Evolutionary conservation across 2,888 invertebrate genomes (phyloP).

Genomic region (Oegoconia quadripuncta): DNA sequence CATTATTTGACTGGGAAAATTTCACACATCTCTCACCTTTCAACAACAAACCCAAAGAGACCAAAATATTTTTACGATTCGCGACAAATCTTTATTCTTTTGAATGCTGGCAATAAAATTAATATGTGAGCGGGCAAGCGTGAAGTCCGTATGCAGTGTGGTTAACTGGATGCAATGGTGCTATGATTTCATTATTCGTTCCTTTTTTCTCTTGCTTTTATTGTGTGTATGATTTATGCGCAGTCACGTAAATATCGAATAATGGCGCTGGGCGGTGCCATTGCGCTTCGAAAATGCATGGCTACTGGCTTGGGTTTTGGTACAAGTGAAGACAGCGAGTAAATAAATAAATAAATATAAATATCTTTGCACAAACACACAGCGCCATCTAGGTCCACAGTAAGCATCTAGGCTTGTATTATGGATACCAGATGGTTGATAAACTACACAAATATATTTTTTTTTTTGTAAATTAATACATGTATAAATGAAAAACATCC

Average conservation of each 20-base stretch:
- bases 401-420: no score
- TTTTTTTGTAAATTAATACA: no score
- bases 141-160: slow-evolving; percentile 53
- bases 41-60: neutral
- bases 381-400: no score
- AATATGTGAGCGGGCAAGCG: slow-evolving; percentile 50
- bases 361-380: no score
- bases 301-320: slow-evolving; percentile 3
- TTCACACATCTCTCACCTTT: neutral
- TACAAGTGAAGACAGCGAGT: neutral
- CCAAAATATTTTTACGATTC: slow-evolving; percentile 27
- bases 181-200: slow-evolving; percentile 52
- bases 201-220: slow-evolving; percentile 34
- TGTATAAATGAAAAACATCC: no score
- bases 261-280: slow-evolving; percentile 32
- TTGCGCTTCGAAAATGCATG: slow-evolving; percentile 11
- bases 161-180: slow-evolving; percentile 39
- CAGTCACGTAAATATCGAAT: slow-evolving; percentile 47
- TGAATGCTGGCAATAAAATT: slow-evolving; percentile 42
- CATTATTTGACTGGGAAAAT: no score
- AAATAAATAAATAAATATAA: no score
- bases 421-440: no score
- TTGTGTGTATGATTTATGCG: slow-evolving; percentile 49
- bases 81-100: slow-evolving; percentile 36
- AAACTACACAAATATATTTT: no score